phyloP scores from a whole-genome alignment of 2,888 invertebrate species.

The Tachystola acroxantha region DNA sequence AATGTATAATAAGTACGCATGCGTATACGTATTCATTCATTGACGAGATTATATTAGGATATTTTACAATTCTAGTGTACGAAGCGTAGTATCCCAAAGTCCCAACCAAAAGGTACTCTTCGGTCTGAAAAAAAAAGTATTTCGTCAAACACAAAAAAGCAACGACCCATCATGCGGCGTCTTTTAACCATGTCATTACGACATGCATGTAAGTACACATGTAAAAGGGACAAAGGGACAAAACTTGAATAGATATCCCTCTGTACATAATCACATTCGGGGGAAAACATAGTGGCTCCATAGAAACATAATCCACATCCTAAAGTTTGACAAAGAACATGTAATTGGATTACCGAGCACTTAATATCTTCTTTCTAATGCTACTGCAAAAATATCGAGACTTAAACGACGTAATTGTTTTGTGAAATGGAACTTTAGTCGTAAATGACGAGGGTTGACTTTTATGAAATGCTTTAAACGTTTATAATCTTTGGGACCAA shows the following conservation, averaged over 20 bases:
- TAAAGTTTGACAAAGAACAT: slow-evolving; percentile 66
- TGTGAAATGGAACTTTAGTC: slow-evolving; percentile 12
- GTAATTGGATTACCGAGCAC: slow-evolving; percentile 75
- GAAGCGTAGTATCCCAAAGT: no score
- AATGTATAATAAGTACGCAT: no score
- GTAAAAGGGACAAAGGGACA: slow-evolving; percentile 52
- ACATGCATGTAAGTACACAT: slow-evolving; percentile 28
- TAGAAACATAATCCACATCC: slow-evolving; percentile 76
- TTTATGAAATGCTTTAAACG: slow-evolving; percentile 1
- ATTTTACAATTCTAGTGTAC: no score
- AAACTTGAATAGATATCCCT: slow-evolving; percentile 55
- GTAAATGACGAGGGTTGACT: neutral
- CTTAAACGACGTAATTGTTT: slow-evolving; percentile 16
- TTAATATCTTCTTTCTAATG: slow-evolving; percentile 70
- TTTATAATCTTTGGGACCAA: slow-evolving; percentile 6
- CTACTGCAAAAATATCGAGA: slow-evolving; percentile 33
- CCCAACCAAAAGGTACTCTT: no score
- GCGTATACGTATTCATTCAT: no score
- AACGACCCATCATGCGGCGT: slow-evolving; percentile 23
- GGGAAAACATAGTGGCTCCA: slow-evolving; percentile 60
- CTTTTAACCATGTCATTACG: slow-evolving; percentile 48
- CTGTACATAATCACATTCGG: slow-evolving; percentile 59
- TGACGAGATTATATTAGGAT: no score
- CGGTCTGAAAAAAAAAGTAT: no score
- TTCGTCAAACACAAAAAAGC: slow-evolving; percentile 15